A percentile compares a stretch with the other conserved stretches of the same genome.
Conservation (phyloP, 2,888 invertebrate genomes). For the Idaea dimidiata region DNA sequence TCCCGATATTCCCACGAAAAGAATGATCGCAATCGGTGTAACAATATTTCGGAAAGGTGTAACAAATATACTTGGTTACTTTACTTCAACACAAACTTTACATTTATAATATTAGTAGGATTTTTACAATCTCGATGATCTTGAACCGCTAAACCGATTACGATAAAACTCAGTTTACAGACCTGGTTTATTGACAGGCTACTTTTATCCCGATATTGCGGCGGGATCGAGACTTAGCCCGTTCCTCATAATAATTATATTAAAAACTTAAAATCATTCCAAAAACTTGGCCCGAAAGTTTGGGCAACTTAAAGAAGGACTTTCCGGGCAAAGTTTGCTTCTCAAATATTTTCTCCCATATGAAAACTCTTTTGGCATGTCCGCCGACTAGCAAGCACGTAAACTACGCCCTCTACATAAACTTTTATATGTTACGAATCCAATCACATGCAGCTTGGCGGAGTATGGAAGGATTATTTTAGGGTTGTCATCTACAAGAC, state of each 20-base stretch:
- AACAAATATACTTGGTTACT: too few relatives aligned
- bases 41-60: too few relatives aligned
- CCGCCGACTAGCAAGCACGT: slow-evolving; percentile 37
- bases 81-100: too few relatives aligned
- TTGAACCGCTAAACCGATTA: too few relatives aligned
- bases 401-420: slow-evolving; percentile 62
- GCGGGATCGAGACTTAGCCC: too few relatives aligned
- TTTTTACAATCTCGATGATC: too few relatives aligned
- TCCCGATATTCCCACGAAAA: too few relatives aligned
- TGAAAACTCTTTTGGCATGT: slow-evolving; percentile 32
- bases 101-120: too few relatives aligned
- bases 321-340: slow-evolving; percentile 23
- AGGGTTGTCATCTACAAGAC: slow-evolving; percentile 23
- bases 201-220: too few relatives aligned
- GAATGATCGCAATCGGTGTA: too few relatives aligned
- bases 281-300: slow-evolving; percentile 17
- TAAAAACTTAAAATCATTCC: neutral
- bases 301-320: slow-evolving; percentile 17
- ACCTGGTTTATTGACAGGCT: too few relatives aligned
- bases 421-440: slow-evolving; percentile 61
- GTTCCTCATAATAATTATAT: neutral
- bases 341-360: slow-evolving; percentile 27
- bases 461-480: slow-evolving; percentile 37
- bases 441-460: slow-evolving; percentile 61
- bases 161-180: too few relatives aligned